Percentiles rank a stretch among this genome's conserved stretches.
Evolutionary conservation across 2,113 vertebrate genomes (phyloP).

Genomic region (Cricetomys ansorgei): DNA sequence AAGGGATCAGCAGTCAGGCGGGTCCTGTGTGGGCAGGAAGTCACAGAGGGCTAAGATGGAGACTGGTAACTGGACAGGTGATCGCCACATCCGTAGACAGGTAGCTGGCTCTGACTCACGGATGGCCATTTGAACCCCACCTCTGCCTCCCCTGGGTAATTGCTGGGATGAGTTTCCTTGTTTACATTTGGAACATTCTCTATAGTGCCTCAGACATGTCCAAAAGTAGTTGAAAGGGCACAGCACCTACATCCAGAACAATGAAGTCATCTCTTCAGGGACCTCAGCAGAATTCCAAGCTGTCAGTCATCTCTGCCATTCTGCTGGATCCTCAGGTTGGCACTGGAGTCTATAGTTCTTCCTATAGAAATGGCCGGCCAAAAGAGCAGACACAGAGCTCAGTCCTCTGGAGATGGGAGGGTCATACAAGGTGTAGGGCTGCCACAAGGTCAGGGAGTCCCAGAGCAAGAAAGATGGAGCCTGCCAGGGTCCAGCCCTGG

Average conservation of each 20-base stretch:
- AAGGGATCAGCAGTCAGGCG: not conserved
- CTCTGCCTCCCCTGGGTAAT: not conserved
- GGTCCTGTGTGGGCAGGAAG: no score
- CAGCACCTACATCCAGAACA: fast-evolving
- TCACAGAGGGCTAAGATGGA: not conserved
- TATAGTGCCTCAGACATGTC: not conserved
- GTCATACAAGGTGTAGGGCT: fast-evolving
- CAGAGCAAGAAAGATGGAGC: no score
- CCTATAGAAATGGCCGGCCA: not conserved
- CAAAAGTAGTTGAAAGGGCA: not conserved
- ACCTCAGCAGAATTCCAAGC: not conserved
- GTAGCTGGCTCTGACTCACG: not conserved
- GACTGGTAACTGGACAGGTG: not conserved
- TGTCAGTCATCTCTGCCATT: not conserved
- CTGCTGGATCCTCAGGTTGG: not conserved
- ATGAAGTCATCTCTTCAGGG: not conserved
- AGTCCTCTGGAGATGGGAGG: not conserved
- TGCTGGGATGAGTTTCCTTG: not conserved
- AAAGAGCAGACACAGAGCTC: not conserved
- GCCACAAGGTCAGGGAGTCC: not conserved
- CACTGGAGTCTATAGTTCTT: not conserved
- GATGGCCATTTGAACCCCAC: not conserved
- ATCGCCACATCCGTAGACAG: not conserved
- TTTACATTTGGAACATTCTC: not conserved
- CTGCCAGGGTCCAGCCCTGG: not conserved